A percentile compares a stretch with the other conserved stretches of the same genome.
Evolutionary conservation across 2,797 vertebrate species (phyloP).

Genomic region (Odontamblyopus rebecca): DNA sequence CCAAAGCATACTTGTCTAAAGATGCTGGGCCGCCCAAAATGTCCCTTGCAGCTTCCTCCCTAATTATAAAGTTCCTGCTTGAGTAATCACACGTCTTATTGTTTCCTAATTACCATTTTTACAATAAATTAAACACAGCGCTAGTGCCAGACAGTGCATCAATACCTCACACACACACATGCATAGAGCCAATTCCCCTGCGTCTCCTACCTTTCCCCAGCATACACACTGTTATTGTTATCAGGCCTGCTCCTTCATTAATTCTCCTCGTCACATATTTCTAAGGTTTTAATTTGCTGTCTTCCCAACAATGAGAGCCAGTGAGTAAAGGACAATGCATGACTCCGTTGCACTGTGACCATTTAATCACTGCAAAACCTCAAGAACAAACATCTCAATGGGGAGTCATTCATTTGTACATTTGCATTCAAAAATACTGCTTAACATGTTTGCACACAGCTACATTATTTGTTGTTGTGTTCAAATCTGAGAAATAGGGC

Average conservation of each 20-base stretch:
- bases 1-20: slow-evolving; percentile 64
- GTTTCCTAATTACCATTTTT: slow-evolving; percentile 85
- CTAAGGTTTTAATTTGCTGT: slow-evolving; percentile 69
- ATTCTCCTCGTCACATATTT: slow-evolving; percentile 62
- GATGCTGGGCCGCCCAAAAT: slow-evolving; percentile 69
- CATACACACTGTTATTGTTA: slow-evolving; percentile 63
- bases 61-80: slow-evolving; percentile 85
- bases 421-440: background rate
- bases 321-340: slow-evolving; percentile 49
- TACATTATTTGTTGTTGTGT: background rate
- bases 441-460: background rate
- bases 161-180: slow-evolving; percentile 64
- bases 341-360: slow-evolving; percentile 52
- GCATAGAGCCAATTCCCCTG: slow-evolving; percentile 42
- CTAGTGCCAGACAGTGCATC: slow-evolving; percentile 71
- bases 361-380: slow-evolving; percentile 58
- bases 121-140: slow-evolving; percentile 82
- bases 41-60: slow-evolving; percentile 77
- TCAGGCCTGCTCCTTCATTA: slow-evolving; percentile 60
- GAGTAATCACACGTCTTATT: slow-evolving; percentile 82
- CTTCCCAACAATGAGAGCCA: slow-evolving; percentile 56
- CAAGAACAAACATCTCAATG: slow-evolving; percentile 64
- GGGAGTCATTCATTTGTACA: slow-evolving; percentile 45
- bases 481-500: background rate
- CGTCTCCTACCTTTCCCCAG: slow-evolving; percentile 46